Evolutionary conservation across 1,140 invertebrate genomes (phyloP), one percentile per base, ranked within the genome.

Genomic region (Lepidurus packardi): DNA sequence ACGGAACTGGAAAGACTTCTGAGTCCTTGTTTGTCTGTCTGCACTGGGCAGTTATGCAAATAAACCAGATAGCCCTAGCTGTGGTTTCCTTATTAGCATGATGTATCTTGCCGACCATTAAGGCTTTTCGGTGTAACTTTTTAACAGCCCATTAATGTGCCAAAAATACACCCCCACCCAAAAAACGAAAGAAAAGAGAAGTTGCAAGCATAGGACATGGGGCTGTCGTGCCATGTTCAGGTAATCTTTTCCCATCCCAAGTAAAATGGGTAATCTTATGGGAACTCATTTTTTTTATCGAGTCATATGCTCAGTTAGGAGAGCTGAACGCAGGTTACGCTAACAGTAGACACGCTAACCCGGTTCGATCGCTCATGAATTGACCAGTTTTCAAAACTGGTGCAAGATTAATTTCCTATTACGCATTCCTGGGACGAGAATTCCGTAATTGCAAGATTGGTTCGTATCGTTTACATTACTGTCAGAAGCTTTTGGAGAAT

Each of bases 91-190:
- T 65, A 21, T 65, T 65, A 21, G 53, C 53, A 4, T 65, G 53
- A 13, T 65, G 16, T 65, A 65, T 65, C 53, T 65, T 65, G 53
- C 53, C 53, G 53, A 65, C 53, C 53, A 65, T 65, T 65, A 65
- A 65, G 53, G 13, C 34, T 34, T 34, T 4, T 65, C 53, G 10
- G 6, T 2, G 45, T 16, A 4, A 10, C 16, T 47, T 47, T 47
- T 47, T 11, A 47, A 16, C 45, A 47, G 45, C 2, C 16, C 10
- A 47, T 47, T 47, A n/a, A 65, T 21, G 53, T 65, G 8, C 53
- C 9, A 65, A 21, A 65, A 16, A 13, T 21, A 34, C 3, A 34
- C 25, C 25, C 25, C 25, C 25, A 1, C 1, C 25, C 25, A 1
- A 34, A 34, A 65, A 9, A 21, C 21, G 53, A 65, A 13, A 65